A percentile compares a stretch with the other conserved stretches of the same genome.
Evolutionary conservation across 2,797 vertebrate genomes (phyloP).

Genomic region (Numenius phaeopus): DNA sequence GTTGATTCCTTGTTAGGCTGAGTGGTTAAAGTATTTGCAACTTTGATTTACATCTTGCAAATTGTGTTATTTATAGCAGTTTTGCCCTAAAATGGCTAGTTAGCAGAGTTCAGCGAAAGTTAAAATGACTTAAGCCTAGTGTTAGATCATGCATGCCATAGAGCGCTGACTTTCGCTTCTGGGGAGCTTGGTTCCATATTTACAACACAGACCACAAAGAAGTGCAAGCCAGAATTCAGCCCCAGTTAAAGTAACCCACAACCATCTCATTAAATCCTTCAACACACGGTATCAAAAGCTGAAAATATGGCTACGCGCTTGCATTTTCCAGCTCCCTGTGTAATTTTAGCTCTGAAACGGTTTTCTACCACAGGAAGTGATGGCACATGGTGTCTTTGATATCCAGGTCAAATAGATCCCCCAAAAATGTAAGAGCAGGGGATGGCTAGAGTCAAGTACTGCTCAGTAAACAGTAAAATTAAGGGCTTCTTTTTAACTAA

Average conservation of each 20-base stretch:
- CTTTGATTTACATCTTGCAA: slow-evolving; percentile 52
- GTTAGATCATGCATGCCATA: background rate
- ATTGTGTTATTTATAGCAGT: slow-evolving; percentile 51
- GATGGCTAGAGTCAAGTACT: background rate
- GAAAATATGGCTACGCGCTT: rapidly evolving
- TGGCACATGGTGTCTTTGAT: background rate
- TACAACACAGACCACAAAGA: slow-evolving; percentile 1
- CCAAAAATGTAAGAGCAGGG: background rate
- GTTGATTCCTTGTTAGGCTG: slow-evolving; percentile 18
- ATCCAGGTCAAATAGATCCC: background rate
- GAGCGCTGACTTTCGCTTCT: background rate
- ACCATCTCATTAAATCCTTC: slow-evolving; percentile 34
- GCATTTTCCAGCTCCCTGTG: background rate
- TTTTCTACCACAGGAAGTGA: background rate
- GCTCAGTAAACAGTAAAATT: background rate
- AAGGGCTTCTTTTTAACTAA: background rate
- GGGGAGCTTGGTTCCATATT: background rate
- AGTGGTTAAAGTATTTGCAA: slow-evolving; percentile 7
- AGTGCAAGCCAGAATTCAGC: slow-evolving; percentile 25
- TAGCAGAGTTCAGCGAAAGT: slow-evolving; percentile 31
- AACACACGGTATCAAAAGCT: background rate
- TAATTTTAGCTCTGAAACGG: background rate
- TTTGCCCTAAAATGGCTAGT: slow-evolving; percentile 14
- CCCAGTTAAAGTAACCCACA: slow-evolving; percentile 6
- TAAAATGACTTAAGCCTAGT: slow-evolving; percentile 33